Base-by-base conservation (phyloP, 35 echinoderm and acorn worm genomes). In the Apostichopus parvimensis region DNA sequence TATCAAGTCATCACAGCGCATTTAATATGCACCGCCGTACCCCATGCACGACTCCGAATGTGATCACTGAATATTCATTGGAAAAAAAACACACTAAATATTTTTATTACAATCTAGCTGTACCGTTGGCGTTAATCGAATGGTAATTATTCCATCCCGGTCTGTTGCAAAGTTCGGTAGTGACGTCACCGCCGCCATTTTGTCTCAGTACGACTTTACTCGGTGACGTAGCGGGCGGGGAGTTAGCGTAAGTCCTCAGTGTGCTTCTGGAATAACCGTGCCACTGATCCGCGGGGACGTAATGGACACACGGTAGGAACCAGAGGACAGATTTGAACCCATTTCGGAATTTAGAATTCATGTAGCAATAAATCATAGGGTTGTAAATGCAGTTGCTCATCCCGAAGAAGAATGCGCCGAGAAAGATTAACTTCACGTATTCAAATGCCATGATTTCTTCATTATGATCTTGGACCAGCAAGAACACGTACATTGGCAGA, bases 331-430 rank as follows among this genome's bases (percentile, higher is more conserved):
- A 92, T 80, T 65, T 92, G 59, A 92, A 92, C 24, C 90, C 90
- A 52, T 92, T 92, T 28, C 90, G 77, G 15, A 92, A 92, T 53
- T 92, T 92, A 15, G 77, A 45, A 60, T 92, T 92, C 90, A 92
- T 92, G 11, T 77, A 92, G 52, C 90, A 92, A 23, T 92, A 92
- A 14, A 92, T 80, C 56, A 92, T 78, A 15, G 90, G 90, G 79
- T 92, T 92, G 90, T 92, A 92, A 22, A 92, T 64, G 62, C 90
- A 92, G 78, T 92, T 92, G 57, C 90, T 92, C 90, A 92, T 92
- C n/a, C 76, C 90, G 6, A 92, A 57, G 76, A 78, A 92, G 53
- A 80, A 80, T 4, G 78, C 90, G 24, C 77, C 26, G 13, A 80
- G 78, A 80, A 61, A 92, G 21, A 92, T 77, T 7, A 92, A 76